Base-by-base conservation (phyloP, 2,113 vertebrate genomes). In the Saccopteryx leptura region DNA sequence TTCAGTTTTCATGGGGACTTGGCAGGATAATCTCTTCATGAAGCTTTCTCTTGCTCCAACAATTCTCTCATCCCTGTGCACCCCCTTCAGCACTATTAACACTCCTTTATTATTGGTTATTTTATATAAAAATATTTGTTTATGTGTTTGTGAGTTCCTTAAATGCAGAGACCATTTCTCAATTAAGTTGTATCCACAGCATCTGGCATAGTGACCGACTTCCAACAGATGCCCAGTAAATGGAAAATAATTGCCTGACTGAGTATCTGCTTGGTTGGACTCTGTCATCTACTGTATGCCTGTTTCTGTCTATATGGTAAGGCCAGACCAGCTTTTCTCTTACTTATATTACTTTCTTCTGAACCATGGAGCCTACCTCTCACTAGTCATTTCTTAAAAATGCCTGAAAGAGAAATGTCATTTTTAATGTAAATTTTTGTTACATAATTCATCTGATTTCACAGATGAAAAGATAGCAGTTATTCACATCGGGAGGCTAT, bases 371-470 rank as follows among this genome's bases (percentile, higher is more conserved):
- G 6, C 14, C 48, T 6, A 89, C 4, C 14, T 61, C 82, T 83
- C 52, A 65, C 31, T 86, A 14, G 5, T 81, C 82, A 76, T 68
- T 88, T 97, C 58, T 31, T 94, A 85, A 96, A 96, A 91, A 71
- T 72, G 23, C 54, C 71, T 90, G 69, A 85, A 31, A 90, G 71
- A 93, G 24, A 78, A n/a, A 84, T 95, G 81, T 87, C 60, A 96
- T 88, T 84, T 95, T 92, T 78, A 82, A 88, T 83, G 71, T 90
- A 92, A 84, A 74, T 60, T 88, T 91, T 95, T 90, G 24, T 95
- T 94, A 66, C 3, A 28, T 93, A 85, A 87, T 79, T 92, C 19
- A 90, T 76, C 69, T 84, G 56, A 90, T 95, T 89, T 96, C 80
- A 78, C n/a, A 95, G 65, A 80, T 92, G 61, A 95, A 93, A 93